Base-by-base conservation (phyloP, 2,888 invertebrate species). In the Dicyrtomina minuta region DNA sequence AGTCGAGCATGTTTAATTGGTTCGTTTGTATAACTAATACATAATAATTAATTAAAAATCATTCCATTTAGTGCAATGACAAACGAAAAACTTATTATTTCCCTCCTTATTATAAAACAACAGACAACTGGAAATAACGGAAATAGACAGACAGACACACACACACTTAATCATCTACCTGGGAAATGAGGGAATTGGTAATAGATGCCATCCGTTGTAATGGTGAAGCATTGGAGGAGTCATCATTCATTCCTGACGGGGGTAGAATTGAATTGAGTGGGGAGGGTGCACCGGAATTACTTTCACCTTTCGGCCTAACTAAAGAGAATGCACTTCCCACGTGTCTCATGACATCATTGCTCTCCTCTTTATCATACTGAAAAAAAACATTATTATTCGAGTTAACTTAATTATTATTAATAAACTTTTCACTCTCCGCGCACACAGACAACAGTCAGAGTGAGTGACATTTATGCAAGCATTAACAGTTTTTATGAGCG, bases 181-280 rank as follows among this genome's bases (percentile, higher is more conserved):
- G 92, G 76, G 93, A 93, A 81, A 96, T 94, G 78, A 97, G 86
- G 74, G 96, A 96, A 82, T 97, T 97, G 56, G 97, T 97, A 79
- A 97, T 97, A 76, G 95, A 96, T 72, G 96, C 96, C 96, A 97
- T 97, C 80, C 96, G 86, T 83, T 97, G 97, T 64, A 97, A 84
- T 0, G 97, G 97, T 81, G 95, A 95, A 24, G 95, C 93, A 12
- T 93, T 92, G 73, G 86, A 87, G 65, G 89, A 87, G 78, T 87
- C 88, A 39, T 90, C 89, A 55, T 89, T 90, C 15, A 65, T 43
- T 39, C 55, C 55, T 0, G 93, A 92, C 58, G 92, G 92, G 65
- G 79, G 79, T 76, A 93, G 84, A 79, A 93, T 93, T 49, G 91
- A 88, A 81, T 93, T 93, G 60, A 79, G 75, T 15, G 79, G 79